phyloP scores from a whole-genome alignment of 2,797 vertebrate species.

The Nothura maculosa region DNA sequence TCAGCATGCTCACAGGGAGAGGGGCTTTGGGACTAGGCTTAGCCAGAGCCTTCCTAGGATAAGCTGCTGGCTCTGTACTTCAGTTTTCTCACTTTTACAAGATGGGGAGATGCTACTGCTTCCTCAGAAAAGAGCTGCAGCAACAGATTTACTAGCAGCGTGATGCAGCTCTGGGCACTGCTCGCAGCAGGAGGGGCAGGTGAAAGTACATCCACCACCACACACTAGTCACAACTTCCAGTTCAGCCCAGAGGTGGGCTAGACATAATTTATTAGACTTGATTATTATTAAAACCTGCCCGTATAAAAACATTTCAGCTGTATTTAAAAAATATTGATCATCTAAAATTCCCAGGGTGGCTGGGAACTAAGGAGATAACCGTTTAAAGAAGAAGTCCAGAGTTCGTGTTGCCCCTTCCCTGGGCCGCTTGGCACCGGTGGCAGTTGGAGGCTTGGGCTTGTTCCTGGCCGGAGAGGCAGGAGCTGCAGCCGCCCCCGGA shows the following conservation, averaged over 20 bases:
- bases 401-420: constrained; percentile 80
- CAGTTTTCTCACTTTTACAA: background rate
- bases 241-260: background rate
- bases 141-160: background rate
- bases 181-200: background rate
- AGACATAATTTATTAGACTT: constrained; percentile 50
- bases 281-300: background rate
- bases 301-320: background rate
- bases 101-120: no score
- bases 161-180: background rate
- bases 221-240: background rate
- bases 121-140: background rate
- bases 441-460: constrained; percentile 80
- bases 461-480: constrained; percentile 75
- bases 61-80: background rate
- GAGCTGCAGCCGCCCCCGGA: constrained; percentile 5
- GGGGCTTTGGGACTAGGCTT: background rate
- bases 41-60: background rate
- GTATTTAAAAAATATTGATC: background rate
- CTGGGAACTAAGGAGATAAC: constrained; percentile 66
- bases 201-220: background rate
- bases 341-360: background rate
- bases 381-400: constrained; percentile 93
- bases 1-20: background rate
- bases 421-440: constrained; percentile 84